Base-by-base conservation (phyloP, 2,797 vertebrate genomes). In the Poecilia picta region DNA sequence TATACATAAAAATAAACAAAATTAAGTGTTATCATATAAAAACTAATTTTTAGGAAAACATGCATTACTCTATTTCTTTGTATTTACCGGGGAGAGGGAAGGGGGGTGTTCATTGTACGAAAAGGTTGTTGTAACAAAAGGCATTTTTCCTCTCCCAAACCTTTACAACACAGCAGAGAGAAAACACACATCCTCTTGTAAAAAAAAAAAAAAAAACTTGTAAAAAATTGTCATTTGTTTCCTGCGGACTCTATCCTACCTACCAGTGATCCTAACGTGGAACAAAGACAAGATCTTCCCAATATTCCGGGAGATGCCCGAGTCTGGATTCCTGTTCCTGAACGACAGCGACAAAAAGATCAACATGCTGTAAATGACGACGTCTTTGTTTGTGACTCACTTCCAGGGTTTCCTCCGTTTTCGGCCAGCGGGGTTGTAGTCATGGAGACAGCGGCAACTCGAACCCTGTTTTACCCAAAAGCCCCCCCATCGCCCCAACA, bases 1-100 rank as follows among this genome's bases (percentile, higher is more conserved):
- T 96, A 97, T 97, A 97, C 96, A 95, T 96, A 96, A 96, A 96
- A 95, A 95, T 95, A 95, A 95, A 96, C 95, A 78, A 92, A 95
- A 93, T 94, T 95, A 95, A 96, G 94, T 95, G 94, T 96, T 97
- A 97, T 94, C 95, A 95, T 95, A 86, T 95, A 86, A 95, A 96
- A 96, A 90, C 94, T 94, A 95, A 95, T 96, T 96, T 96, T 96
- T 96, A 96, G 96, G 93, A 94, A 94, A 95, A 95, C 93, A 93
- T 94, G 95, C 96, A 96, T 96, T 96, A 96, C 94, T 96, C 94
- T 95, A 93, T 94, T 96, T 96, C 93, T 96, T 94, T 96, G 95
- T 96, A 96, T 96, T 96, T 96, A 96, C 95, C 85, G 81, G 93
- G 93, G 95, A 95, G 95, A 96, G 95, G 94, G 95, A 93, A 93